Percentiles rank a stretch among this genome's conserved stretches.
phyloP scores from a whole-genome alignment of 2,113 vertebrate genomes.

The Pseudorhombus dupliciocellatus region DNA sequence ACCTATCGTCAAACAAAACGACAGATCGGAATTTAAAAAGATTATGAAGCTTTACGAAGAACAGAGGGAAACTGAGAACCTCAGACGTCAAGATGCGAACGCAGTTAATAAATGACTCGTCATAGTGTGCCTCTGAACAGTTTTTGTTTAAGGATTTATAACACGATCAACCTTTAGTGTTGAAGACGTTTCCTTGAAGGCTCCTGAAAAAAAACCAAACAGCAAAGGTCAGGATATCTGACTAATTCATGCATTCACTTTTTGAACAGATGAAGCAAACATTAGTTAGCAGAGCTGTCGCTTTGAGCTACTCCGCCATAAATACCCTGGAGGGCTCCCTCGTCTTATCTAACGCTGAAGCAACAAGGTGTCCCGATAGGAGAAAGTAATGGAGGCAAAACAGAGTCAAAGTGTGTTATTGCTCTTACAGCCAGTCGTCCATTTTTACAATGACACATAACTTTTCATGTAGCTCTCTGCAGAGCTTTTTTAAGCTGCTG shows the following conservation, averaged over 20 bases:
- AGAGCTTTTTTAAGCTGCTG: background rate
- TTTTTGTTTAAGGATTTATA: background rate
- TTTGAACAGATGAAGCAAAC: background rate
- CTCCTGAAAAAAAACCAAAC: too few species aligned
- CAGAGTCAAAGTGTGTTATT: background rate
- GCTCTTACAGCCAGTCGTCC: background rate
- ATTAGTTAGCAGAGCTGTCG: background rate
- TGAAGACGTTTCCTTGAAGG: too few species aligned
- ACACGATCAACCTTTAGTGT: background rate
- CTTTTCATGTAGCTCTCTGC: background rate
- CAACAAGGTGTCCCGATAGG: background rate
- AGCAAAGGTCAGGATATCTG: background rate
- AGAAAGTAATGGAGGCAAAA: background rate
- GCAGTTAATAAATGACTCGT: background rate
- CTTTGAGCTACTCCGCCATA: background rate
- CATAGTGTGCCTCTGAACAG: background rate
- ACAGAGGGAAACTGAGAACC: background rate
- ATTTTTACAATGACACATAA: background rate
- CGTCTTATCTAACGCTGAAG: background rate
- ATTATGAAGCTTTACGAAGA: conserved; percentile 28
- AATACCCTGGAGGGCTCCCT: background rate
- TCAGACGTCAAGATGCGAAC: conserved; percentile 7
- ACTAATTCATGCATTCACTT: background rate
- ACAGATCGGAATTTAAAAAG: conserved; percentile 30
- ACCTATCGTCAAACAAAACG: conserved; percentile 25